These are phyloP conservation scores for Caerostris extrusa DNA, from an alignment of 1,140 invertebrate species.

Conservation along the genomic window DNA sequence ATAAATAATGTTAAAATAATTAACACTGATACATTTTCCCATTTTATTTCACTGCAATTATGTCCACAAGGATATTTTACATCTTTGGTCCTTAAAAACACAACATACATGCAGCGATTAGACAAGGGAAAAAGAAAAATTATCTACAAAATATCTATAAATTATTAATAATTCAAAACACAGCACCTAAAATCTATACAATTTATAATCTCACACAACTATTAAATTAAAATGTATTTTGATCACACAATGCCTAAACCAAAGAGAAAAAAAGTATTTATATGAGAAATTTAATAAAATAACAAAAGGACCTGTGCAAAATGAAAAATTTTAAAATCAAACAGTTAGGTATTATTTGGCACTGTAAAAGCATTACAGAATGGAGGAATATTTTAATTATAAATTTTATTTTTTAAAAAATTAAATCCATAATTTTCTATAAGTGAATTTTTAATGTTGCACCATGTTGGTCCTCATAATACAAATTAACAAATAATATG, in stretches of 20 bases:
- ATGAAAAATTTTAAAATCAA: not conserved
- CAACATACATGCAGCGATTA: slow-evolving; percentile 52
- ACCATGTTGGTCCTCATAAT: not conserved
- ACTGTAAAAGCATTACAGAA: not conserved
- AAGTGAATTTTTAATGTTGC: not conserved
- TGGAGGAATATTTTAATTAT: not conserved
- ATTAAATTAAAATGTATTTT: slow-evolving; percentile 3
- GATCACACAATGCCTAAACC: slow-evolving; percentile 6
- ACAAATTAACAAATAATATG: not conserved
- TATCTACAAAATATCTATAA: slow-evolving; percentile 63
- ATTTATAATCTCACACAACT: slow-evolving; percentile 12
- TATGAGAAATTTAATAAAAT: not conserved
- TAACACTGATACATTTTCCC: not conserved
- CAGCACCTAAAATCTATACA: slow-evolving; percentile 62
- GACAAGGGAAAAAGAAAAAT: not conserved
- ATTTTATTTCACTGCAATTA: slow-evolving; percentile 73
- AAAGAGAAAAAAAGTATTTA: not conserved
- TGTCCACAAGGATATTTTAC: slow-evolving; percentile 62
- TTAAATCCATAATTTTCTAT: not conserved
- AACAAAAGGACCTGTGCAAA: not conserved
- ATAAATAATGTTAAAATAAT: not conserved
- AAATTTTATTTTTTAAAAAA: not conserved
- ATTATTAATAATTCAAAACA: slow-evolving; percentile 29
- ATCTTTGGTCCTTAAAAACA: slow-evolving; percentile 72
- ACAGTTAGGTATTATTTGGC: not conserved